These are phyloP conservation scores for Catharus minimus DNA, from an alignment of 2,113 vertebrate species.

Conservation along the genomic window DNA sequence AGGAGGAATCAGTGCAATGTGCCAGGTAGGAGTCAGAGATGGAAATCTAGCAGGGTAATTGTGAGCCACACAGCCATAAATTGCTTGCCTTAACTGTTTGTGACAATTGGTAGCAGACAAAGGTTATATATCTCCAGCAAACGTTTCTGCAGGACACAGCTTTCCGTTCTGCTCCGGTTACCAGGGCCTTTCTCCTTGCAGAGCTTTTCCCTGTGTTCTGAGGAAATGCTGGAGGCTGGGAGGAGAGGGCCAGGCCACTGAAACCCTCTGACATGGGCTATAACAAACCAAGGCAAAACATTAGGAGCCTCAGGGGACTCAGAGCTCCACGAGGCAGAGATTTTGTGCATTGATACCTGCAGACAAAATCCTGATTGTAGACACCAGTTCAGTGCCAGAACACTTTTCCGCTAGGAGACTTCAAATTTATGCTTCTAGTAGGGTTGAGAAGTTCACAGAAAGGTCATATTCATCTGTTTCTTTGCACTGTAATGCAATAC, in stretches of 20 bases:
- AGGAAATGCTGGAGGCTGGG: background rate
- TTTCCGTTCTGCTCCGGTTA: conserved; percentile 17
- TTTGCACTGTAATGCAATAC: conserved; percentile 55
- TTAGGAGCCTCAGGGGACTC: conserved; percentile 40
- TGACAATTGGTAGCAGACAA: conserved; percentile 54
- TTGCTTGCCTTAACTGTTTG: conserved; percentile 15
- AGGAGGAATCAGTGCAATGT: accelerated
- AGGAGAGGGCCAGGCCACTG: conserved; percentile 19
- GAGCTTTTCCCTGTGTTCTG: background rate
- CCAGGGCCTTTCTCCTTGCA: background rate
- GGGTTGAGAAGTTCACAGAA: conserved; percentile 65
- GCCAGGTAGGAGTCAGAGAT: conserved; percentile 7
- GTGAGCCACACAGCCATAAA: conserved; percentile 19
- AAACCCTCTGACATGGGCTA: conserved; percentile 33
- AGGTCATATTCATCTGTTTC: conserved; percentile 53
- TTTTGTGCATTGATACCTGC: conserved; percentile 59
- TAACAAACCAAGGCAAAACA: conserved; percentile 64
- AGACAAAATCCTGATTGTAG: conserved; percentile 73
- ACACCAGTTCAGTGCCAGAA: conserved; percentile 60
- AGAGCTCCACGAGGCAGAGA: conserved; percentile 46
- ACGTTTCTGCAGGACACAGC: background rate
- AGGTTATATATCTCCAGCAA: background rate
- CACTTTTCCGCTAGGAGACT: conserved; percentile 45
- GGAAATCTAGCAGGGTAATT: background rate
- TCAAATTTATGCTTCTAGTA: conserved; percentile 63